Evolutionary conservation across 2,797 vertebrate genomes (phyloP), one percentile per base, ranked within the genome.

Genomic region (Helicolenus hilgendorfi): DNA sequence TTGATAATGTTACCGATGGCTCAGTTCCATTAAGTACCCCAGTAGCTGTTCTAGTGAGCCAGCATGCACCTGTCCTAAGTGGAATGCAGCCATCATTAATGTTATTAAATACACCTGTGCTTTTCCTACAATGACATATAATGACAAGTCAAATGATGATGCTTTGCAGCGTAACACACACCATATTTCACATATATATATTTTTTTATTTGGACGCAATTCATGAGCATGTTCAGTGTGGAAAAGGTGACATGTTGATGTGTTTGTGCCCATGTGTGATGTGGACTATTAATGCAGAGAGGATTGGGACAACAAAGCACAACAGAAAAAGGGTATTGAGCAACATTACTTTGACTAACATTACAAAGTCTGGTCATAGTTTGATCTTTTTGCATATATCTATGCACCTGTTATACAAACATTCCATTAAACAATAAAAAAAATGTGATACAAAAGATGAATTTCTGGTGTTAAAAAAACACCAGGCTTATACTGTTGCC

Each of bases 161-260:
- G 7, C 22, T 58, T 73, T 56, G 59, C 5, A 63, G 24, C 11
- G 13, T 3, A 62, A 88, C 3, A 84, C 13, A 69, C 7, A 24
- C 1, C 56, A 27, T 9, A 35, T 13, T 22, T 58, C 4, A 55
- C 9, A 22, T n/a, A 55, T 55, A 55, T n/a, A 55, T n/a, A 0
- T 49, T 20, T 13, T 38, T 85, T 86, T 77, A 72, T 67, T 84
- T 79, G 53, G 33, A 72, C 60, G 69, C 26, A 63, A 18, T 31
- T 68, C 0, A 45, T 63, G 26, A 75, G 24, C 22, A 65, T 77
- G 56, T 85, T 65, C 29, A 62, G 13, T 79, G 33, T n/a, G 7
- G 20, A 63, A 56, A 62, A 63, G 15, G 7, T 53, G 36, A 41
- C 11, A 63, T 56, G 24, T 49, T 77, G 49, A 86, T 68, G 22